Percentiles rank a stretch among this genome's conserved stretches.
Conservation (phyloP, 2,888 invertebrate genomes). For the Azorinus chamasolen region DNA sequence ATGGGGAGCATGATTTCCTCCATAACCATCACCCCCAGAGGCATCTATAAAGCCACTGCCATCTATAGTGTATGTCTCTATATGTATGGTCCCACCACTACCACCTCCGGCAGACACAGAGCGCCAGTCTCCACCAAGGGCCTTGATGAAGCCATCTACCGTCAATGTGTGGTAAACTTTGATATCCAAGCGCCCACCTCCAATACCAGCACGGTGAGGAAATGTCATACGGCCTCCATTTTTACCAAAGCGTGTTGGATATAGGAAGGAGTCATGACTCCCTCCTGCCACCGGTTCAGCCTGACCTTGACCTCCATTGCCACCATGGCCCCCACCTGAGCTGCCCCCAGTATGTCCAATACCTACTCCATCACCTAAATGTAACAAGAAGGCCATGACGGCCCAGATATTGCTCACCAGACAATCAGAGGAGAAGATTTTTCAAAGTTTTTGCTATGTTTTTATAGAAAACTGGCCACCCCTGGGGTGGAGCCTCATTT, state of each 20-base stretch:
- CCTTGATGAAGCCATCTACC: slow-evolving; percentile 68
- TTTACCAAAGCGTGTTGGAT: slow-evolving; percentile 72
- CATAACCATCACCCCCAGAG: slow-evolving; percentile 73
- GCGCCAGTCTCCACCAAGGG: slow-evolving; percentile 71
- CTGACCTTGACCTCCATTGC: slow-evolving; percentile 77
- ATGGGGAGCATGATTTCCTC: slow-evolving; percentile 50
- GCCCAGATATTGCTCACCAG: no score
- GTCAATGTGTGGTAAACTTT: slow-evolving; percentile 71
- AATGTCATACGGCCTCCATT: slow-evolving; percentile 75
- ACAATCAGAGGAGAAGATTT: no score
- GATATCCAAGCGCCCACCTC: slow-evolving; percentile 72
- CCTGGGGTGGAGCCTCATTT: no score
- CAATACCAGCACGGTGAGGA: slow-evolving; percentile 71
- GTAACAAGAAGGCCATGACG: no score
- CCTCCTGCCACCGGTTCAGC: slow-evolving; percentile 59
- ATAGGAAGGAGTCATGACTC: slow-evolving; percentile 71
- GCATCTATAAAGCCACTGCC: slow-evolving; percentile 73
- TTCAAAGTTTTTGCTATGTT: no score
- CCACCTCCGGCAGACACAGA: slow-evolving; percentile 76
- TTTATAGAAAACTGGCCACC: no score
- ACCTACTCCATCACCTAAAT: slow-evolving; percentile 58
- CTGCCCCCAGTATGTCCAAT: slow-evolving; percentile 58
- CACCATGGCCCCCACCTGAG: slow-evolving; percentile 78
- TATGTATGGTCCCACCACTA: slow-evolving; percentile 74
- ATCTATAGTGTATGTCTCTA: slow-evolving; percentile 70